Base-by-base conservation (phyloP, 2,888 invertebrate genomes). In the Cataglyphis altisquamis region DNA sequence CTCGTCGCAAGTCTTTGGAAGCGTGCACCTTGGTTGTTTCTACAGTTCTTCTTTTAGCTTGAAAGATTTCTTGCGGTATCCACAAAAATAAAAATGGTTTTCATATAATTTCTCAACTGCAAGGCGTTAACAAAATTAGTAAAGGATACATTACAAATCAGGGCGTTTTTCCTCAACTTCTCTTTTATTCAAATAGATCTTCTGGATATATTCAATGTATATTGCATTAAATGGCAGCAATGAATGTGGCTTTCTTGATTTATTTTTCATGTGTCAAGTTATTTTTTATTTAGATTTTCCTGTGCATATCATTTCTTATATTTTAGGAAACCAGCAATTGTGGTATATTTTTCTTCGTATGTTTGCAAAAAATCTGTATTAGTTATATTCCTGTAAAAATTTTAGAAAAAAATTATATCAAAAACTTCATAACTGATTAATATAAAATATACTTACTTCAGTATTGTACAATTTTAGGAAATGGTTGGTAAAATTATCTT, bases 371-470 rank as follows among this genome's bases (percentile, higher is more conserved):
- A 41, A 86, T 74, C 80, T 63, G 3, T 64, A 62, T 72, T 39
- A 48, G 57, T 57, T 32, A 68, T 0, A 75, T 1, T 62, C 87
- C 87, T 88, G 84, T n/a, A 88, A 88, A 73, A 88, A 73, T 67
- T 68, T 57, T 29, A 67, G 64, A 75, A 80, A 48, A 48, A 70
- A 57, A n/a, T 70, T 9, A 63, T 60, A 52, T 86, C 81, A 83
- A n/a, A 48, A 29, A n/a, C 0, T 62, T 21, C 12, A 32, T 15
- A 36, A 48, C 39, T 18, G 29, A 39, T 67, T 80, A 80, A 82
- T 73, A 66, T 55, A 55, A 70, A 41, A 4, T 68, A 88, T 88
- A 88, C 88, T 88, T 88, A 88, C 82, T 88, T 86, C 66, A 8
- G 68, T 48, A 70, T 36, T 63, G 15, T 57, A 29, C 32, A 12